Percentiles rank a stretch among this genome's conserved stretches.
phyloP scores from a whole-genome alignment of 2,797 vertebrate genomes.

The Steatocranus sp. region DNA sequence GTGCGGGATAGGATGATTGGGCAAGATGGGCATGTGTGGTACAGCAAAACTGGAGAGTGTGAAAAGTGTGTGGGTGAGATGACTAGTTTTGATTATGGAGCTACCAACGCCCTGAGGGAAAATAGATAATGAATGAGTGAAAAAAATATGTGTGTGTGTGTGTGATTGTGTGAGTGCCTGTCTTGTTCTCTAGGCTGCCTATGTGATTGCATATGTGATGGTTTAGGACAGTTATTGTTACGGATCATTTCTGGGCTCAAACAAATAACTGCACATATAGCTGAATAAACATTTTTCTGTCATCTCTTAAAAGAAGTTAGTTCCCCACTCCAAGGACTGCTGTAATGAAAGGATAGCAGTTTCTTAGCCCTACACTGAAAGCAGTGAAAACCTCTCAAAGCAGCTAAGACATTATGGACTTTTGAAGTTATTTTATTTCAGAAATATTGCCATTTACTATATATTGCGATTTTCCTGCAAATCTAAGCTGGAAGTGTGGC shows the following conservation, averaged over 20 bases:
- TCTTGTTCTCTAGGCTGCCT: constrained; percentile 13
- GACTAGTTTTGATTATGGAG: constrained; percentile 58
- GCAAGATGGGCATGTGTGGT: constrained; percentile 30
- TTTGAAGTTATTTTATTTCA: not conserved
- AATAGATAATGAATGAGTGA: constrained; percentile 42
- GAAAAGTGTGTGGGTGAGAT: constrained; percentile 56
- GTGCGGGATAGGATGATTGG: constrained; percentile 30
- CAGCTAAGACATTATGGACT: not conserved
- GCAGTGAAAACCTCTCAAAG: not conserved
- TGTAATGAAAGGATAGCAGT: not conserved
- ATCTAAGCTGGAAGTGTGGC: not conserved
- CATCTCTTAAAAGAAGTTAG: not conserved
- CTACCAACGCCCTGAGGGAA: constrained; percentile 23
- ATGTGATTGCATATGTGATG: not conserved
- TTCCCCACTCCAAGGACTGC: not conserved
- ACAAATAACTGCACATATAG: constrained; percentile 1
- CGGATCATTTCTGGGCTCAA: constrained; percentile 1
- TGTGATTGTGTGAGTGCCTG: not conserved
- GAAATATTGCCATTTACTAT: not conserved
- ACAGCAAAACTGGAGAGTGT: constrained; percentile 39
- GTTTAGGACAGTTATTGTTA: not conserved
- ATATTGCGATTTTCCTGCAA: not conserved
- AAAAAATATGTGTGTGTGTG: not conserved
- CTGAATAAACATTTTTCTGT: not conserved
- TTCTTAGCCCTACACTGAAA: not conserved